Base-by-base conservation (phyloP, 64 coral and sea anemone genomes). In the Dendrophyllia cribrosa region DNA sequence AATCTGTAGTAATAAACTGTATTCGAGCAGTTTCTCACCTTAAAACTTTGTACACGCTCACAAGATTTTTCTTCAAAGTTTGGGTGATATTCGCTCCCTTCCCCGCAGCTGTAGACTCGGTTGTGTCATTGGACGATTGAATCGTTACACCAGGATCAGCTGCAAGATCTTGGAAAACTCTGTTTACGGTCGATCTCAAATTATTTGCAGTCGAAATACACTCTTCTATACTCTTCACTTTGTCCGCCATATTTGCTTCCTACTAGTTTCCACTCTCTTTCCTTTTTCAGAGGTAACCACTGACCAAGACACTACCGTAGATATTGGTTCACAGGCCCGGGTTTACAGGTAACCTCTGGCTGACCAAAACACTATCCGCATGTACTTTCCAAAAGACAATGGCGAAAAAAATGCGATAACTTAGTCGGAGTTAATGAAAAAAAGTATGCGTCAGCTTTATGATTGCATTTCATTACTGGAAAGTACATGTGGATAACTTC, bases 131-230 rank as follows among this genome's bases (percentile, higher is more conserved):
- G 58, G 51, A 51, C 45, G 46, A 75, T 60, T 77, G 66, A 87
- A n/a, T 90, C 2, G 56, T 72, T 74, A 52, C 83, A 55, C 74
- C 59, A 75, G 88, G 68, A 60, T 91, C n/a, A 65, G 81, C 26
- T 26, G 90, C 82, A 59, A 97, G 65, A 79, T 94, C 95, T 59
- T 94, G 90, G 66, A 97, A 97, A 13, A 97, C 92, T 79, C 80
- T 92, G 49, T 83, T 93, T 52, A 97, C 92, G 13, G 75, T 86
- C 4, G 88, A 83, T 70, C 95, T 88, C 22, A 97, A 86, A 71
- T 51, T 77, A 50, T 88, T 94, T 26, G 92, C 88, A 4, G 89
- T 68, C 16, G 88, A 93, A 71, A 97, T 75, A 14, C 88, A 70
- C 60, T 88, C 88, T 51, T 91, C 88, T 34, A 94, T 86, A 2